Evolutionary conservation across 2,113 vertebrate species (phyloP).

Genomic region (cattle (Bos taurus)): DNA sequence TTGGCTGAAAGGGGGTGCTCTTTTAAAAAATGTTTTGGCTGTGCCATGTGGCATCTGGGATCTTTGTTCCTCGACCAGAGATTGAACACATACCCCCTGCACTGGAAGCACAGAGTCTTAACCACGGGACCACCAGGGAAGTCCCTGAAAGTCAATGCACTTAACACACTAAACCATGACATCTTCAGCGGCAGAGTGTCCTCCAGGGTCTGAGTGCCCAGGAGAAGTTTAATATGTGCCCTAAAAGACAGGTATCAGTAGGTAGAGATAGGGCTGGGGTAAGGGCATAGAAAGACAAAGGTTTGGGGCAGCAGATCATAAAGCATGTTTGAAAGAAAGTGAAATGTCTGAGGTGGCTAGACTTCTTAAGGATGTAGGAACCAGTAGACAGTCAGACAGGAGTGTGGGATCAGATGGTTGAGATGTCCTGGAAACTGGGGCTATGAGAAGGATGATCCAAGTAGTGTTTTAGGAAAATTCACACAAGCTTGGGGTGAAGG

Average conservation of each 20-base stretch:
- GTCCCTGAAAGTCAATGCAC: neutral
- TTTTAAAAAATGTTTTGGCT: neutral
- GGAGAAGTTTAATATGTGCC: neutral
- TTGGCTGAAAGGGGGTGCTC: neutral
- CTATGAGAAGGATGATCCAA: neutral
- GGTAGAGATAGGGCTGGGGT: neutral
- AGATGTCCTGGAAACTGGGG: neutral
- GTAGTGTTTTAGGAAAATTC: neutral
- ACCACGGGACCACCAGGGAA: neutral
- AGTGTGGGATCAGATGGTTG: no score
- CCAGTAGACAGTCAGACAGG: neutral
- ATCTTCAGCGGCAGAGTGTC: neutral
- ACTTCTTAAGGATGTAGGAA: neutral
- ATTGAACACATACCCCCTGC: neutral
- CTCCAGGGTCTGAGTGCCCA: neutral
- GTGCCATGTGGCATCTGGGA: neutral
- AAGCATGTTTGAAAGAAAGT: neutral
- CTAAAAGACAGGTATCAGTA: neutral
- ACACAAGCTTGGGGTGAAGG: neutral
- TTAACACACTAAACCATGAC: neutral
- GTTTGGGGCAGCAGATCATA: neutral
- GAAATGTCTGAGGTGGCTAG: neutral
- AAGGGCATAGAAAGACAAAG: neutral
- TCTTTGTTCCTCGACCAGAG: neutral
- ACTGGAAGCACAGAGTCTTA: neutral